phyloP scores from a whole-genome alignment of 2,113 vertebrate species.

The Gila orcuttii region DNA sequence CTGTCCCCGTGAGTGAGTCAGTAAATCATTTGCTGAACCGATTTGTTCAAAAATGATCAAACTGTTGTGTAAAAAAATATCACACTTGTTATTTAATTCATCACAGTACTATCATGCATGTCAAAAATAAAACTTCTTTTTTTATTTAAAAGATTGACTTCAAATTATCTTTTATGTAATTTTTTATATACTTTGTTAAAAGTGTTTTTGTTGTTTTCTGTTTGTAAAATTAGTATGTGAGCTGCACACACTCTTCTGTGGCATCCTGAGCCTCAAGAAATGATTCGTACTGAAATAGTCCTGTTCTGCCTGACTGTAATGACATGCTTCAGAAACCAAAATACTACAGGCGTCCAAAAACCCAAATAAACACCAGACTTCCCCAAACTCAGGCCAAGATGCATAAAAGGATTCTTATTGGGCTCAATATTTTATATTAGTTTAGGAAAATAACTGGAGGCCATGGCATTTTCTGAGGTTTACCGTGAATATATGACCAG shows the following conservation, averaged over 20 bases:
- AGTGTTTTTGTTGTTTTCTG: too few relatives aligned
- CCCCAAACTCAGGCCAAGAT: slow-evolving; percentile 48
- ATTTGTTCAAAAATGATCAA: background rate
- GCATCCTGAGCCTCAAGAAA: slow-evolving; percentile 25
- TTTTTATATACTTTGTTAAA: too few relatives aligned
- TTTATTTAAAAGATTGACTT: too few relatives aligned
- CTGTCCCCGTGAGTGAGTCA: background rate
- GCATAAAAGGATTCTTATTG: slow-evolving; percentile 50
- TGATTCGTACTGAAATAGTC: slow-evolving; percentile 32
- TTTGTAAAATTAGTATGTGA: background rate
- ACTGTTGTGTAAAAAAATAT: too few relatives aligned
- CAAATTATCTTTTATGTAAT: too few relatives aligned
- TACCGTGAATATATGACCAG: slow-evolving; percentile 29
- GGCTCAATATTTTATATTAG: slow-evolving; percentile 43
- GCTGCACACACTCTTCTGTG: slow-evolving; percentile 35
- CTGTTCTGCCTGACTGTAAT: slow-evolving; percentile 50
- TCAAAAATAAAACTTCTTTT: too few relatives aligned
- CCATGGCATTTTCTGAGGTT: slow-evolving; percentile 25
- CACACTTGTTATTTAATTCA: too few relatives aligned
- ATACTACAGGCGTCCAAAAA: slow-evolving; percentile 33
- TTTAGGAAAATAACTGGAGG: slow-evolving; percentile 45
- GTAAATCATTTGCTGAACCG: background rate
- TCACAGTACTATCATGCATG: too few relatives aligned
- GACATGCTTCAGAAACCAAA: slow-evolving; percentile 45
- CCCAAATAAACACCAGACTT: slow-evolving; percentile 57